Evolutionary conservation across 2,888 invertebrate species (phyloP), one percentile per base, ranked within the genome.

Genomic region (Vannuccia rotundouncinata): DNA sequence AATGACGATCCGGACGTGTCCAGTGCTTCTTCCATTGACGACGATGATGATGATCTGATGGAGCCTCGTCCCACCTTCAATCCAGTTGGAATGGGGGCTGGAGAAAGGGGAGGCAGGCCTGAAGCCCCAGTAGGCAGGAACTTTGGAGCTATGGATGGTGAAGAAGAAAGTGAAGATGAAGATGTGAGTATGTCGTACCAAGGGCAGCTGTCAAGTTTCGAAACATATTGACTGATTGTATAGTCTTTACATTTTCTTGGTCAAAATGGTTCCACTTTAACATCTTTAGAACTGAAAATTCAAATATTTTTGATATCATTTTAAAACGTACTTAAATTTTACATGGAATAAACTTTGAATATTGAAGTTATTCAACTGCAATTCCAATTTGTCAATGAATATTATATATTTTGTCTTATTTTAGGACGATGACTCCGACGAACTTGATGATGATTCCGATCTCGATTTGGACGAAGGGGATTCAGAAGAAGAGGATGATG

Each of bases 81-180:
- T 22, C 66, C 66, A 2, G 22, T 5, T 2, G 66, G 66, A 22
- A 27, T 2, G 25, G 66, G 66, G 5, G 45, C 45, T 17, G 45
- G 45, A 17, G 45, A 17, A 45, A 17, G 17, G 45, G 45, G 45
- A 5, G 66, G 66, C 22, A 17, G 66, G 2, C 66, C 66, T 17
- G 66, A 5, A 66, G 66, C 66, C 2, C 66, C 66, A 5, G 22
- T 66, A 27, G 66, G 2, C 10, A 66, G 22, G 22, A 66, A 66
- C 66, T 66, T 66, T 66, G 66, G 66, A 13, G 66, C 10, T 2
- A 66, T 66, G 66, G 66, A 66, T 5, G 66, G 25, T 66, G 66
- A 66, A 22, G 66, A 66, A 2, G 66, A 66, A 2, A 22, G 22
- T 22, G 66, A 66, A 5, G 66, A 66, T 2, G 66, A 66, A 5